These are phyloP conservation scores for Gymnothorax javanicus DNA, from an alignment of 2,797 vertebrate species.

Conservation along the genomic window DNA sequence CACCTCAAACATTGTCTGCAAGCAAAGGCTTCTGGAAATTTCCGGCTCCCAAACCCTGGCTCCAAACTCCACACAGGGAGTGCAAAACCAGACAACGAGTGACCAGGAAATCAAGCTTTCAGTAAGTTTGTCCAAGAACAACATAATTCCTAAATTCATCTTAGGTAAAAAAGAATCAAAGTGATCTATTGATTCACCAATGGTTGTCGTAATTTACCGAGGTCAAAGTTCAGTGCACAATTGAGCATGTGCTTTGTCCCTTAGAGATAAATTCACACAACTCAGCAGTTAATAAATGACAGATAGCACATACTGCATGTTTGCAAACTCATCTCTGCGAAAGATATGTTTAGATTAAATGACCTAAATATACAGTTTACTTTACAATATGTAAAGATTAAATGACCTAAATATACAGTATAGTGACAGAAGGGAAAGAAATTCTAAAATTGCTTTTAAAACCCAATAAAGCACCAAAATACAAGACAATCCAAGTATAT, in stretches of 20 bases:
- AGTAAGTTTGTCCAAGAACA: not conserved
- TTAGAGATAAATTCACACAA: no score
- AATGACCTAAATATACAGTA: not conserved
- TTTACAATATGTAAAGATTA: not conserved
- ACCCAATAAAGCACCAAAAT: not conserved
- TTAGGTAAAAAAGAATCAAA: not conserved
- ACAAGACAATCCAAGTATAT: not conserved
- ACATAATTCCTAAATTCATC: not conserved
- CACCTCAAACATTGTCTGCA: no score
- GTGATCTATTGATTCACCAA: not conserved
- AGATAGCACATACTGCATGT: not conserved
- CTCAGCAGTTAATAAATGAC: no score
- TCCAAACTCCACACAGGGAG: no score
- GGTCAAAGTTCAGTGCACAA: no score
- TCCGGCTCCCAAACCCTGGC: not conserved
- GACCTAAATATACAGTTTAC: no score
- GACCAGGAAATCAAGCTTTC: not conserved
- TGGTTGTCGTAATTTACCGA: not conserved
- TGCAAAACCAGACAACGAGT: not conserved
- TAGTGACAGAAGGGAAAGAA: not conserved
- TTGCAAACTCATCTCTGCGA: not conserved
- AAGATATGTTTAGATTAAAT: not conserved
- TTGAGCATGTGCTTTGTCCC: no score
- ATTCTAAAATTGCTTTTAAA: not conserved
- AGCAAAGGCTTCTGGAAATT: not conserved